Evolutionary conservation across 2,888 invertebrate species (phyloP), one percentile per base, ranked within the genome.

Genomic region (Serripes groenlandicus): DNA sequence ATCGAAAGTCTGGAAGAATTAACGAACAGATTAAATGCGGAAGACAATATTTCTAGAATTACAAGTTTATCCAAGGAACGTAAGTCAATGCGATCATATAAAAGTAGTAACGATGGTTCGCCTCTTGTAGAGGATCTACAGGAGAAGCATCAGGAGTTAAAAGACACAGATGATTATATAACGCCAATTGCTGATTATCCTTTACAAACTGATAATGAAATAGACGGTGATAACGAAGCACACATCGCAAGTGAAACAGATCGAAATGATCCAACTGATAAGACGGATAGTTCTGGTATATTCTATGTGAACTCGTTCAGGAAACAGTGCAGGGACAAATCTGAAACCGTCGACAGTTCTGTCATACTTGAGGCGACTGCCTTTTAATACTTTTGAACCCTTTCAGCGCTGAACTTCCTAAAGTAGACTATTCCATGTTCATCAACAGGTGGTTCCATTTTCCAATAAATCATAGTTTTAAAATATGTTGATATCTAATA

Each of bases 11-110:
- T 85, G 30, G 82, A 85, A 28, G 85, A 82, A 18, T 52, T 85
- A 15, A 78, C 82, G 0, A 70, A 58, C 49, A 64, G 85, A 54
- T 60, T 85, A 11, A 85, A 85, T 49, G 69, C 82, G 3, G 85
- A 85, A 26, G 85, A 85, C 35, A 85, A 75, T 42, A 82, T 85
- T 11, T 85, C 85, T n/a, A 35, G 85, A 34, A 76, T 85, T 2
- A 77, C 85, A 5, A 80, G 75, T 35, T 34, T 85, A 66, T 85
- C 85, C 2, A 62, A 69, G 7, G 56, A 71, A 28, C 35, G 75
- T 56, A 37, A 64, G 18, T 85, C 85, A 21, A 32, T 64, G 28
- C 73, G 78, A 42, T 85, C 85, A 11, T 32, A 58, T 21, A 82
- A 79, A n/a, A 78, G 74, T 71, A 81, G 80, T 4, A 28, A 32